Evolutionary conservation across 2,113 vertebrate genomes (phyloP), one percentile per base, ranked within the genome.

Genomic region (Osmerus eperlanus): DNA sequence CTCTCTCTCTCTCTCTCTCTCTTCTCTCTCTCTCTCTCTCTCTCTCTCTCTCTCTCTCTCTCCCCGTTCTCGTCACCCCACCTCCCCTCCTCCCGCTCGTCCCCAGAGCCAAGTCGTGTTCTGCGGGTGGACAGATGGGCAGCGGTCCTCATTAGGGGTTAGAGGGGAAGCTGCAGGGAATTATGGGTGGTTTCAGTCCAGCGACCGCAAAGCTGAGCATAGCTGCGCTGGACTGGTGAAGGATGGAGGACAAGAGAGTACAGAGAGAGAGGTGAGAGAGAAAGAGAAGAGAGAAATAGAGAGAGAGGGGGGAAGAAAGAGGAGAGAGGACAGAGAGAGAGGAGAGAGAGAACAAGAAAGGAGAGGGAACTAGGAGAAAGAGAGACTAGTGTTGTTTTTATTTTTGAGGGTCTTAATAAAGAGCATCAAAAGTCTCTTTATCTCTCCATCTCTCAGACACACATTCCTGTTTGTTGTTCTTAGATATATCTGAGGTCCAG

Each of bases 81-180:
- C 2, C 72, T 81, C 72, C 52, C 25, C 72, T 64, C 56, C 52
- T 55, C 65, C 14, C 77, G 8, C 63, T 52, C 66, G n/a, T 8
- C 74, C 68, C 72, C 75, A 72, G 78, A 87, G 83, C 83, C 86
- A 77, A 80, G 79, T 77, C 81, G 80, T 67, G 51, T 87, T 81
- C 79, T 75, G 84, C 53, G 84, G 84, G 74, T n/a, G 54, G 61
- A 71, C 76, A 71, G n/a, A n/a, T n/a, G 76, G 79, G 64, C 5
- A 68, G 71, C 56, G 76, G 73, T 28, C 73, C 75, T 66, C 70
- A 73, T 32, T 76, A 69, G 67, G 65, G 65, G 68, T 76, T 53
- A 56, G 29, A 47, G 65, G 56, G 70, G 77, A 69, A 36, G 65
- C 63, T 66, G 66, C 18, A 66, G 61, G 65, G 74, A 77, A 72